These are phyloP conservation scores for Eupelmus urozonus DNA, from an alignment of 2,888 invertebrate species.

Conservation along the genomic window DNA sequence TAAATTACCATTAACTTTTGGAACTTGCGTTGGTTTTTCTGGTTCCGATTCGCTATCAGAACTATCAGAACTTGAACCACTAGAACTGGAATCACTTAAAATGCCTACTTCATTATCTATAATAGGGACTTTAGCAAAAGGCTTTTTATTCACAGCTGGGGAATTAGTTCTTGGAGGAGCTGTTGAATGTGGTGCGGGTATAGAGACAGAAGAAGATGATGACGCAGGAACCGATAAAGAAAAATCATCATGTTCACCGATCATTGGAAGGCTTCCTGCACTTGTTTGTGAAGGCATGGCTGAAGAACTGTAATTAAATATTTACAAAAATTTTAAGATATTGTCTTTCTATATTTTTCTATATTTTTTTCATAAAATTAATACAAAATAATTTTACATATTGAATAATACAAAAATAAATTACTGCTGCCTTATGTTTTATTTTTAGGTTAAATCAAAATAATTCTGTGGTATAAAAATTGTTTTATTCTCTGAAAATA, in stretches of 20 bases:
- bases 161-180: constrained; percentile 61
- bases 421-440: not conserved
- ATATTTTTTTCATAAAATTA: not conserved
- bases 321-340: not conserved
- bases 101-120: constrained; percentile 65
- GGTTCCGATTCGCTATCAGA: constrained; percentile 79
- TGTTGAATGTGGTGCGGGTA: constrained; percentile 68
- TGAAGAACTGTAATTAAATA: constrained; percentile 80
- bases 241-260: constrained; percentile 82
- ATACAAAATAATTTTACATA: not conserved
- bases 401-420: not conserved
- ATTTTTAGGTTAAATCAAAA: not conserved
- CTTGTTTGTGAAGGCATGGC: constrained; percentile 79
- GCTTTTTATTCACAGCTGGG: constrained; percentile 58
- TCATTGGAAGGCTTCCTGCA: constrained; percentile 87
- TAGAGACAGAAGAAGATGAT: constrained; percentile 58
- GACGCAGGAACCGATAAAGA: constrained; percentile 63
- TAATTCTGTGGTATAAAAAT: not conserved
- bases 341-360: not conserved
- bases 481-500: not conserved
- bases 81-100: constrained; percentile 74
- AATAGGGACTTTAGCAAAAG: constrained; percentile 38
- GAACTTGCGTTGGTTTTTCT: constrained; percentile 67
- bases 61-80: constrained; percentile 74
- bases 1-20: constrained; percentile 68